These are phyloP conservation scores for Elgaria multicarinata DNA, from an alignment of 2,113 vertebrate species.

Conservation along the genomic window DNA sequence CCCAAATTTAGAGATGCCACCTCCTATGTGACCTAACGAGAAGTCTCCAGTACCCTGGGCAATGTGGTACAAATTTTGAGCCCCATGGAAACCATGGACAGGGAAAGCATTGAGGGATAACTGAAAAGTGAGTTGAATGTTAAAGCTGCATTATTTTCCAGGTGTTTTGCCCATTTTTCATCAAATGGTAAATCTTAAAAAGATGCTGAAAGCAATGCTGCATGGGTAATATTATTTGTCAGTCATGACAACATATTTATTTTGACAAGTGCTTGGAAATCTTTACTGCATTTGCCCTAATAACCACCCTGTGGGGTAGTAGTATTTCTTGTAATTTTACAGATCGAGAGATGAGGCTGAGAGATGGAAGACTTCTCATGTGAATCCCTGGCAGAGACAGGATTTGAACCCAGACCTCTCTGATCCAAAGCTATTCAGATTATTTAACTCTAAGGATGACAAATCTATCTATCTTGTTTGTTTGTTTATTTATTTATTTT, in stretches of 20 bases:
- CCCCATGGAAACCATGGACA: background rate
- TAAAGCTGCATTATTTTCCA: background rate
- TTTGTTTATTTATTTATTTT: too few species aligned
- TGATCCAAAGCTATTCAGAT: too few species aligned
- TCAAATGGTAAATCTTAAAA: background rate
- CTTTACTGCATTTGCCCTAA: background rate
- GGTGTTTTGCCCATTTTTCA: background rate
- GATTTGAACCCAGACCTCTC: too few species aligned
- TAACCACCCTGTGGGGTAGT: too few species aligned
- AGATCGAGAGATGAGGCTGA: background rate
- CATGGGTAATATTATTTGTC: background rate
- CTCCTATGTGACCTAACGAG: too few species aligned
- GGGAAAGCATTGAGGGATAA: too few species aligned
- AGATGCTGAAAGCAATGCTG: background rate
- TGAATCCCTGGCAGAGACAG: background rate
- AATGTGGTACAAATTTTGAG: background rate
- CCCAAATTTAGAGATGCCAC: too few species aligned
- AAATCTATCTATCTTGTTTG: too few species aligned
- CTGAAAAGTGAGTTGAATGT: background rate
- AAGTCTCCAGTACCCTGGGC: background rate
- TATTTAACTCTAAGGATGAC: background rate
- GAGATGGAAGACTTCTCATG: background rate
- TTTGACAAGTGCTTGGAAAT: background rate
- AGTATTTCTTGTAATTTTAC: background rate
- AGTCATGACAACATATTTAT: background rate